Evolutionary conservation across 2,113 vertebrate species (phyloP).

Genomic region (Nerophis lumbriciformis): DNA sequence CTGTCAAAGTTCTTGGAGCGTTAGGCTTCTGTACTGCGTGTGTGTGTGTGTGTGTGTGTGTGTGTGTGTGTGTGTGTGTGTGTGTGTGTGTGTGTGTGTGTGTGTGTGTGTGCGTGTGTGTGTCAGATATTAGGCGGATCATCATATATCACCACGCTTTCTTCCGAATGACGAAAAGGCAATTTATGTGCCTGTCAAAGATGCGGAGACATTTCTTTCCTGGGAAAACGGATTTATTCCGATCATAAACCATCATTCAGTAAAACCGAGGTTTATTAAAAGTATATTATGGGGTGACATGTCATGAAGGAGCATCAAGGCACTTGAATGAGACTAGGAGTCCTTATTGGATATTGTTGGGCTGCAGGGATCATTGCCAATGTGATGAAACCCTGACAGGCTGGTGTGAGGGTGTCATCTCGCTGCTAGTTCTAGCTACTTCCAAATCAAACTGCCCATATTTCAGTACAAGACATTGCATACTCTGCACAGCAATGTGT

Average conservation of each 20-base stretch:
- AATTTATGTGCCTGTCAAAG: conserved; percentile 32
- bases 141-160: conserved; percentile 16
- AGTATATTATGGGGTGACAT: conserved; percentile 12
- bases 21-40: conserved; percentile 6
- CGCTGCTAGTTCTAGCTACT: background rate
- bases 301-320: conserved; percentile 22
- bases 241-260: conserved; percentile 20
- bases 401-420: background rate
- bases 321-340: background rate
- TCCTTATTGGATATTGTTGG: conserved; percentile 11
- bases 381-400: background rate
- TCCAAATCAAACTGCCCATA: conserved; percentile 22
- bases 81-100: background rate
- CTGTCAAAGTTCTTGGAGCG: conserved; percentile 13
- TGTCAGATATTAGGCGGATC: conserved; percentile 14
- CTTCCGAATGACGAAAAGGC: conserved; percentile 1
- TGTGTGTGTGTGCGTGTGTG: background rate
- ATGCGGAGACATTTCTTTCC: background rate
- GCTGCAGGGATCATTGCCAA: background rate
- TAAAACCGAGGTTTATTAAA: conserved; percentile 21
- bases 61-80: background rate
- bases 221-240: conserved; percentile 35
- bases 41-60: background rate
- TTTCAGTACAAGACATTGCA: conserved; percentile 5
- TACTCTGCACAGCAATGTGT: background rate